Evolutionary conservation across 2,888 invertebrate genomes (phyloP).

Genomic region (Eremobia ochroleuca): DNA sequence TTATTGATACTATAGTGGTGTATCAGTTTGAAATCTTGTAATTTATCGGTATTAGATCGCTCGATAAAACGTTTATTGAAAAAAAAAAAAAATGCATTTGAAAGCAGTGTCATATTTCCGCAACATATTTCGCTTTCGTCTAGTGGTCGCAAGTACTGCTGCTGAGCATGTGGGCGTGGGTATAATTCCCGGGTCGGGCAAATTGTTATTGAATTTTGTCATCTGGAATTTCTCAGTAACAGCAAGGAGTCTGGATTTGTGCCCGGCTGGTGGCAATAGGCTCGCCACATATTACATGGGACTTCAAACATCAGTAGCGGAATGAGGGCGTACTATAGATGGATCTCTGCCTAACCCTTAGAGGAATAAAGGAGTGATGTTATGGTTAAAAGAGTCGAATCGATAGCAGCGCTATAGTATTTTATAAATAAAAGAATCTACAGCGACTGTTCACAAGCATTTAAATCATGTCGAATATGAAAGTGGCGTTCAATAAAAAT

Average conservation of each 20-base stretch:
- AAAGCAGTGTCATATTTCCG: not conserved
- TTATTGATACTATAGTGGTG: not conserved
- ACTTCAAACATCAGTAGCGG: not conserved
- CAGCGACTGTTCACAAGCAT: constrained; percentile 9
- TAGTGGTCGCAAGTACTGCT: not conserved
- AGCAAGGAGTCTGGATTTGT: not conserved
- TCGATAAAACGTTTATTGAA: not conserved
- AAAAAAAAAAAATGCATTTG: not conserved
- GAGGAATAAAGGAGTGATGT: not conserved
- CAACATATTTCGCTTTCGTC: not conserved
- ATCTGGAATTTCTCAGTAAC: not conserved
- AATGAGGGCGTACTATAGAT: not conserved
- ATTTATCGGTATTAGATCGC: not conserved
- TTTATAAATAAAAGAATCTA: not conserved
- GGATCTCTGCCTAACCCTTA: not conserved
- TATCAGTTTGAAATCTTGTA: not conserved
- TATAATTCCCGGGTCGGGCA: not conserved
- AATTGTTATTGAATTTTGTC: not conserved
- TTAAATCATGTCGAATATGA: constrained; percentile 17
- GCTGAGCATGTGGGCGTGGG: not conserved
- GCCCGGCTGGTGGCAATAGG: not conserved
- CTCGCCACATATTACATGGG: not conserved
- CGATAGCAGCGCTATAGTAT: not conserved
- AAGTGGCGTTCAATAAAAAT: constrained; percentile 14
- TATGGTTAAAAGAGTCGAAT: not conserved